Conservation (phyloP, 2,113 vertebrate genomes). For the Microcebus griseorufus region DNA sequence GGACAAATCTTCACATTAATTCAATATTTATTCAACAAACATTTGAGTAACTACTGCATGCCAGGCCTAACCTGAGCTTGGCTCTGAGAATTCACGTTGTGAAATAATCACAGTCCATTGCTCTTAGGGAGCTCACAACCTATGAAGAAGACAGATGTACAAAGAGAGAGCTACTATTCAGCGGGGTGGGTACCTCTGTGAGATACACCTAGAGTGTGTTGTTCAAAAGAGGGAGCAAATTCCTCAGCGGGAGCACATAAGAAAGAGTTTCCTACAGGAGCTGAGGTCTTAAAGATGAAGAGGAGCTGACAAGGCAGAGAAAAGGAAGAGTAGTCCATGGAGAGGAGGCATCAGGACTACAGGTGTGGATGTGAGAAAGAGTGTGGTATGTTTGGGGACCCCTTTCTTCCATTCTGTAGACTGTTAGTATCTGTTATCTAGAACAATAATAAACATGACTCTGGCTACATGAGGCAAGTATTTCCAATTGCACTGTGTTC, state of each 20-base stretch:
- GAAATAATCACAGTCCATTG: slow-evolving; percentile 26
- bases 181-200: background rate
- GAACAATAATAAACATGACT: slow-evolving; percentile 42
- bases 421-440: slow-evolving; percentile 30
- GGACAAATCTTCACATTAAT: background rate
- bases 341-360: background rate
- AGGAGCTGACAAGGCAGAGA: background rate
- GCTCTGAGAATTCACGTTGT: background rate
- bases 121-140: background rate
- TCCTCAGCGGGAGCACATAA: too few species aligned
- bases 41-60: slow-evolving; percentile 45
- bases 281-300: background rate
- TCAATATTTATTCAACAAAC: slow-evolving; percentile 71
- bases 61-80: background rate
- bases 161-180: background rate
- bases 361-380: background rate
- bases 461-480: slow-evolving; percentile 21
- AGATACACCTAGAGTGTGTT: background rate
- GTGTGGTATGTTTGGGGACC: background rate
- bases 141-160: background rate
- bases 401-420: background rate
- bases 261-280: background rate
- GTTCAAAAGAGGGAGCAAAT: background rate
- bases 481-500: slow-evolving; percentile 66
- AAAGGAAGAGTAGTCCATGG: background rate